These are phyloP conservation scores for Drosophila persimilis DNA, from an alignment of 1,140 invertebrate genomes.

Conservation along the genomic window DNA sequence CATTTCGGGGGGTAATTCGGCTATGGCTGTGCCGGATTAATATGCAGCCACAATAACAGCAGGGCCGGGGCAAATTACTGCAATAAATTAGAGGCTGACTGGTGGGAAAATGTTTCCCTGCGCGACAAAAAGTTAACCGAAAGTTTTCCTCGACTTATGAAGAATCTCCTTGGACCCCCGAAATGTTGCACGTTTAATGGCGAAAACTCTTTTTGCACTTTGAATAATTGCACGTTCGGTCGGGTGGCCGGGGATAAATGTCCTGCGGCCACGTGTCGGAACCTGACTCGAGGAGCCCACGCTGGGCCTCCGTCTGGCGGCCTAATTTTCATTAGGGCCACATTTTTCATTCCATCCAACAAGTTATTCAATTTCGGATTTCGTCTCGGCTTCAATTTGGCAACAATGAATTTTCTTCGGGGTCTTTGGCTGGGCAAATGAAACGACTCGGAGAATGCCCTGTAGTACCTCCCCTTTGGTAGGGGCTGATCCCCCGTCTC, in stretches of 20 bases:
- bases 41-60: slow-evolving; percentile 60
- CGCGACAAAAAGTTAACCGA: slow-evolving; percentile 54
- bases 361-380: slow-evolving; percentile 55
- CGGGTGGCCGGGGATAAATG: slow-evolving; percentile 32
- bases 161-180: slow-evolving; percentile 36
- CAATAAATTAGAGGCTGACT: slow-evolving; percentile 67
- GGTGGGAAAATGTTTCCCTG: slow-evolving; percentile 52
- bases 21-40: slow-evolving; percentile 66
- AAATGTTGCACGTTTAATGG: slow-evolving; percentile 59
- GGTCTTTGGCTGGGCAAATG: slow-evolving; percentile 34
- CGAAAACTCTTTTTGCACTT: slow-evolving; percentile 61
- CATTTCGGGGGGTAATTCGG: slow-evolving; percentile 65
- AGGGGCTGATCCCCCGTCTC: no score
- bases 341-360: slow-evolving; percentile 41
- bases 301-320: slow-evolving; percentile 31
- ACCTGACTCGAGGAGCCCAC: slow-evolving; percentile 27
- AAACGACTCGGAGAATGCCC: background rate
- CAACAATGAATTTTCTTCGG: slow-evolving; percentile 24
- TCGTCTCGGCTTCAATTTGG: slow-evolving; percentile 18
- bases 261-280: slow-evolving; percentile 51
- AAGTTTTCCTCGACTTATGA: slow-evolving; percentile 65
- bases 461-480: no score
- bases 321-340: slow-evolving; percentile 50
- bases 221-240: slow-evolving; percentile 73
- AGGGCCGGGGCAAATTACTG: slow-evolving; percentile 56